Base-by-base conservation (phyloP, 2,888 invertebrate genomes). In the Gnatocerus cornutus region DNA sequence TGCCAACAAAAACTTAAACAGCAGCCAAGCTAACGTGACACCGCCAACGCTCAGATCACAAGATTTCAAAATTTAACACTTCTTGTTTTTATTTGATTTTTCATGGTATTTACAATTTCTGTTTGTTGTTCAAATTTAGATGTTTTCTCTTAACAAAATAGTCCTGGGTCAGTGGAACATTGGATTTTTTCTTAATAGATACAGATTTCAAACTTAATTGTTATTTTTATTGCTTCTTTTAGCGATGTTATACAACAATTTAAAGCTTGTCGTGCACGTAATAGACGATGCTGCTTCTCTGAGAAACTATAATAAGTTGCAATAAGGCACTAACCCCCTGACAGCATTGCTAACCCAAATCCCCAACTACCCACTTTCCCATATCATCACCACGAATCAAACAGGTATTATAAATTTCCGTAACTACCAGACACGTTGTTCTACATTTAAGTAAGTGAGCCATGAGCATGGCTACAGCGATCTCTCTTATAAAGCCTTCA, bases 401-500 rank as follows among this genome's bases (percentile, higher is more conserved):
- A 48, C 61, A 50, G 61, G 61, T 61, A 61, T 61, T 61, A 48
- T 61, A 45, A 56, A 58, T 58, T 59, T 59, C 45, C 30, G 59
- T 37, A 27, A 48, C 13, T 37, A 72, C 71, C 71, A 80, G 79
- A 80, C 80, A 73, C 71, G 75, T 70, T 78, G 83, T 83, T 81
- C 82, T 76, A 83, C 83, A 83, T 83, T 81, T 79, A 73, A 73
- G 69, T 74, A 79, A 80, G 81, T 81, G 79, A 82, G 69, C 80
- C 81, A 78, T 74, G 78, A 78, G 78, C 76, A 77, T 78, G 76
- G 74, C 73, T 74, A 76, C 74, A 67, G 75, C 81, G 79, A 82
- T 83, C 83, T 83, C 82, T 81, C 82, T 82, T 83, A 82, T 82
- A 82, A 83, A 83, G 80, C 80, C 76, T 78, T 77, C 74, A 68